phyloP scores from a whole-genome alignment of 2,888 invertebrate genomes.

The Automeris io region DNA sequence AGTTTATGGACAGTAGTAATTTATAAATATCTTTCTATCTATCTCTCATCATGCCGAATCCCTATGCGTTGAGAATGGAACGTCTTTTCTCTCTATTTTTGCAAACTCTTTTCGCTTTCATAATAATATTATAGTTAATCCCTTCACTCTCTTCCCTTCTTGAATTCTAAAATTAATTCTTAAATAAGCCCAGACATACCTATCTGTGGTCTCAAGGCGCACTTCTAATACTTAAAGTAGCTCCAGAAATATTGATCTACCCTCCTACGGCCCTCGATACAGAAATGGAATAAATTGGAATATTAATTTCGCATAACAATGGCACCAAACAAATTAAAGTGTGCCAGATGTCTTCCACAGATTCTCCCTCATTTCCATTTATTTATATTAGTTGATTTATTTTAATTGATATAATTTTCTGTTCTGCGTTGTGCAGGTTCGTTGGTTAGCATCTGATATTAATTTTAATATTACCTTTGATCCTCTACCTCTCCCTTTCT shows the following conservation, averaged over 20 bases:
- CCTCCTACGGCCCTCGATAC: conserved; percentile 65
- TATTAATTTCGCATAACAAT: conserved; percentile 76
- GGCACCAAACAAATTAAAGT: conserved; percentile 72
- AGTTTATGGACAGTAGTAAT: too few species aligned
- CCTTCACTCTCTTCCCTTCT: too few species aligned
- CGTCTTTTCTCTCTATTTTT: too few species aligned
- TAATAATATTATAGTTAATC: too few species aligned
- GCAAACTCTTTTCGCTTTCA: too few species aligned
- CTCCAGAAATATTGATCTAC: conserved; percentile 68
- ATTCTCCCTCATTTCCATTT: conserved; percentile 51
- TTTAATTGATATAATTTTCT: conserved; percentile 39
- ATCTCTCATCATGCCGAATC: too few species aligned
- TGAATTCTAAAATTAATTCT: not conserved
- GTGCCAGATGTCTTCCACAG: conserved; percentile 70
- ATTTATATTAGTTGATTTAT: conserved; percentile 54
- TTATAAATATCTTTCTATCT: too few species aligned
- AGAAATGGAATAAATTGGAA: conserved; percentile 75
- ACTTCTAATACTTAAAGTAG: conserved; percentile 37
- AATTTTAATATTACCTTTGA: too few species aligned
- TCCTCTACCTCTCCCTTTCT: too few species aligned
- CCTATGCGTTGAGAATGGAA: too few species aligned
- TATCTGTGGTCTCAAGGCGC: conserved; percentile 32
- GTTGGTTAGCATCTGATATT: not conserved
- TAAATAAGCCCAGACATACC: conserved; percentile 39
- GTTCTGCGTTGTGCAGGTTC: conserved; percentile 19